phyloP scores from a whole-genome alignment of 2,888 invertebrate genomes.

The Neelides folsomi region DNA sequence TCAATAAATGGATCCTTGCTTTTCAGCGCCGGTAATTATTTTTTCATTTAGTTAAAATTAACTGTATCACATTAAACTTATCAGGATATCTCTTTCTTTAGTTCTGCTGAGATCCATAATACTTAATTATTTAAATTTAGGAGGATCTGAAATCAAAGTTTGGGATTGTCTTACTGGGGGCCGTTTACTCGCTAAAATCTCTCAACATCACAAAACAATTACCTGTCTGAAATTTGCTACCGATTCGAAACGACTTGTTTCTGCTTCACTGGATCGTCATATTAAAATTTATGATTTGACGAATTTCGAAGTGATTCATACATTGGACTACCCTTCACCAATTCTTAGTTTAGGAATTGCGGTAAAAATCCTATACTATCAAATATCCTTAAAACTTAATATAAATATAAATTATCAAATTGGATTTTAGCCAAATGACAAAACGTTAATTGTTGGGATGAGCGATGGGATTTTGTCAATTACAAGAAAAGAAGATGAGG shows the following conservation, averaged over 20 bases:
- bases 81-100: too few relatives aligned
- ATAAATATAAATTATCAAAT: background rate
- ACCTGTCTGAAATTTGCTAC: slow-evolving; percentile 72
- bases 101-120: too few relatives aligned
- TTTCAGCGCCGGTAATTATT: slow-evolving; percentile 58
- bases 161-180: slow-evolving; percentile 89
- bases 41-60: too few relatives aligned
- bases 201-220: slow-evolving; percentile 90
- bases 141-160: slow-evolving; percentile 76
- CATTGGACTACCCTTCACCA: slow-evolving; percentile 78
- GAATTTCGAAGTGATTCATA: slow-evolving; percentile 74
- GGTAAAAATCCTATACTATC: slow-evolving; percentile 17
- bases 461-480: slow-evolving; percentile 82
- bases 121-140: slow-evolving; percentile 38
- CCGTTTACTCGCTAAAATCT: slow-evolving; percentile 64
- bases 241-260: slow-evolving; percentile 66
- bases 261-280: slow-evolving; percentile 82
- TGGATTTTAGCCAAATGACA: slow-evolving; percentile 50
- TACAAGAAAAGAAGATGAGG: slow-evolving; percentile 53
- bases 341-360: slow-evolving; percentile 60
- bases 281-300: slow-evolving; percentile 82
- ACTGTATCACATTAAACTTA: too few relatives aligned
- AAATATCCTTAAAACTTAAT: too few relatives aligned
- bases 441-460: slow-evolving; percentile 79
- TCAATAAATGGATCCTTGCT: slow-evolving; percentile 81